A percentile compares a stretch with the other conserved stretches of the same genome.
Evolutionary conservation across 2,113 vertebrate species (phyloP).

Genomic region (human): GRCh38 chr3:173269501-173270000

Average conservation of each 20-base stretch:
- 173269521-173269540: not conserved
- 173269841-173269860: not conserved
- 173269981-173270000: too few species aligned
- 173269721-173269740: not conserved
- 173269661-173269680: not conserved
- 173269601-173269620: not conserved
- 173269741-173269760: not conserved
- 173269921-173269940: not conserved
- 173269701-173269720: not conserved
- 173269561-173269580: not conserved
- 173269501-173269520: not conserved
- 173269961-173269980: too few species aligned
- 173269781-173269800: not conserved
- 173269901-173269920: not conserved
- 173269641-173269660: not conserved
- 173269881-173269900: slow-evolving; percentile 31
- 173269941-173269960: not conserved
- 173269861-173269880: not conserved
- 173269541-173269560: not conserved
- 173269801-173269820: not conserved
- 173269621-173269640: not conserved
- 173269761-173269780: not conserved
- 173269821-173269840: not conserved
- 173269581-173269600: not conserved
- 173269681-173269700: not conserved